phyloP scores from a whole-genome alignment of 2,797 vertebrate species.

The Trachops cirrhosus region DNA sequence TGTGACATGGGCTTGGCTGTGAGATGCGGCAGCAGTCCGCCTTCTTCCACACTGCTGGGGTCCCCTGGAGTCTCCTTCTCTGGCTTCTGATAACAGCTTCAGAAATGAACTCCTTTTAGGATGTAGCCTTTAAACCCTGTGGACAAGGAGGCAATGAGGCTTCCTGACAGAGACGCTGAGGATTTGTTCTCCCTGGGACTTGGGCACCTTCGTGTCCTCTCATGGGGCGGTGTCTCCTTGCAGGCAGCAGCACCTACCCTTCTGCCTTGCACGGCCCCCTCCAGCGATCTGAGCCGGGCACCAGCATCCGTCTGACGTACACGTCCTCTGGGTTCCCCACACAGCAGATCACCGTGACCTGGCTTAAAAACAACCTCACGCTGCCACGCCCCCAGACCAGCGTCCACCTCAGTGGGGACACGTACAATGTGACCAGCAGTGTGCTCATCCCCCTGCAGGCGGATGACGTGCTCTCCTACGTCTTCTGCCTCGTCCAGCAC shows the following conservation, averaged over 20 bases:
- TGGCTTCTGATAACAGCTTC: neutral
- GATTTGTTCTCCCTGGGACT: neutral
- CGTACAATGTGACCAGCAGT: constrained; percentile 23
- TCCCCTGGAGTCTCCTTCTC: neutral
- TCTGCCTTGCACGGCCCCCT: neutral
- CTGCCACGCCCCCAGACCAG: neutral
- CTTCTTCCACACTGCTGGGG: neutral
- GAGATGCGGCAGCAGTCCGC: too few species aligned
- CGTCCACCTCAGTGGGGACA: neutral
- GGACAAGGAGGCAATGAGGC: neutral
- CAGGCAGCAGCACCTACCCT: neutral
- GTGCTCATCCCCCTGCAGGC: neutral
- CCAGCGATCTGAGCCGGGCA: neutral
- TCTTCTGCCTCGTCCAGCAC: neutral
- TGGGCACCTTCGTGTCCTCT: neutral
- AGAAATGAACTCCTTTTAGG: neutral
- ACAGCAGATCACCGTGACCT: neutral
- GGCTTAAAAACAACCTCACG: neutral
- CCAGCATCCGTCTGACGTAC: constrained; percentile 9
- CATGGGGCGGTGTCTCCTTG: neutral
- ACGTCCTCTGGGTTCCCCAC: neutral
- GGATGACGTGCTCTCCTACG: neutral
- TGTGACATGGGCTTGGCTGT: rapidly evolving
- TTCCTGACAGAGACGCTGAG: neutral
- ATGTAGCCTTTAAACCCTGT: neutral